Evolutionary conservation across 2,113 vertebrate species (phyloP).

Genomic region (Trogon melanurus): DNA sequence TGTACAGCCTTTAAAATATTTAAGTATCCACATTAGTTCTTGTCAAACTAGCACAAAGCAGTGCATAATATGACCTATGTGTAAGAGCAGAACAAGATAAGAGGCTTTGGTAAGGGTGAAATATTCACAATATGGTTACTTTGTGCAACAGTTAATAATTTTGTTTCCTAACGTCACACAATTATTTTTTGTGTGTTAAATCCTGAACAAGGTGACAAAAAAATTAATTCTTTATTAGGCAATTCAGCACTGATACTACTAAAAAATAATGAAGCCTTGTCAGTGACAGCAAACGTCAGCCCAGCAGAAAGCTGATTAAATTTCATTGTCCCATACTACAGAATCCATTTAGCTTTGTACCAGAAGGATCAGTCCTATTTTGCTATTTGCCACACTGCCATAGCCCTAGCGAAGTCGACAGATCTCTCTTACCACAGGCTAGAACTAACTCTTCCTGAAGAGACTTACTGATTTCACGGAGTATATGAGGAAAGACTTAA

Average conservation of each 20-base stretch:
- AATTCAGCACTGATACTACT: neutral
- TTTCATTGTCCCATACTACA: neutral
- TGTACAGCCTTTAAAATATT: constrained; percentile 84
- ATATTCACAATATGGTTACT: constrained; percentile 63
- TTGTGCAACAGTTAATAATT: constrained; percentile 53
- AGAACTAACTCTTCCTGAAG: neutral
- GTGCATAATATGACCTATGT: constrained; percentile 78
- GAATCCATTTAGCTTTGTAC: neutral
- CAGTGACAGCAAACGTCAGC: neutral
- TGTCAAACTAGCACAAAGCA: constrained; percentile 80
- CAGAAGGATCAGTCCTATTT: neutral
- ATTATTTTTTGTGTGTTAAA: neutral
- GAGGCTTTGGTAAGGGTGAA: constrained; percentile 67
- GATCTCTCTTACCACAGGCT: neutral
- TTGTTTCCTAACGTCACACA: neutral
- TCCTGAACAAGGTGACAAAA: neutral
- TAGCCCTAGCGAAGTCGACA: neutral
- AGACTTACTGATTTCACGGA: neutral
- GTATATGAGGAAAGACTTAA: neutral
- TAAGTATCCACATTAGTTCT: constrained; percentile 86
- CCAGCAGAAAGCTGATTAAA: neutral
- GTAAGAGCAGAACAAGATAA: constrained; percentile 81
- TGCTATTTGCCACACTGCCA: neutral
- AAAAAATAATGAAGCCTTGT: neutral
- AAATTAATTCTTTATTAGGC: neutral